These are phyloP conservation scores for Cinara cedri DNA, from an alignment of 2,888 invertebrate genomes.

Conservation along the genomic window DNA sequence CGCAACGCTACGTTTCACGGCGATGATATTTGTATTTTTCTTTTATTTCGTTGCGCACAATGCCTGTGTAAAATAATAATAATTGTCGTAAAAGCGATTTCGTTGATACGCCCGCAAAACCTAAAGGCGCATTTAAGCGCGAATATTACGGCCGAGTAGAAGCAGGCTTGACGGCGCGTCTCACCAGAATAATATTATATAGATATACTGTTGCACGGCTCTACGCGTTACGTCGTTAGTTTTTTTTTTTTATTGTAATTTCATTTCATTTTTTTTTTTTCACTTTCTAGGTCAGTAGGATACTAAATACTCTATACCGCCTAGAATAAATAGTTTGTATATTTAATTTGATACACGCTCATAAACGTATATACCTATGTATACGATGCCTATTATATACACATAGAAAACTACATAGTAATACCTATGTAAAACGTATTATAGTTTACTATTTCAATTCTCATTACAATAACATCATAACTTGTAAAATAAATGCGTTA, in stretches of 20 bases:
- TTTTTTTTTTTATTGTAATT: conserved; percentile 20
- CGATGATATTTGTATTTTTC: too few species aligned
- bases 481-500: too few species aligned
- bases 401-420: background rate
- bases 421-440: too few species aligned
- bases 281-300: conserved; percentile 50
- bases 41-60: too few species aligned
- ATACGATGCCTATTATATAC: too few species aligned
- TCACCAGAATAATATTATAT: too few species aligned
- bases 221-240: conserved; percentile 30
- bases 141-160: conserved; percentile 23
- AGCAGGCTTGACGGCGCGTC: conserved; percentile 44
- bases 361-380: background rate
- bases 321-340: too few species aligned
- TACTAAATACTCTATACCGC: background rate
- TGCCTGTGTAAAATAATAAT: background rate
- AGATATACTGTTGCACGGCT: too few species aligned
- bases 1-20: too few species aligned
- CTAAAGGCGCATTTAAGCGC: conserved; percentile 17
- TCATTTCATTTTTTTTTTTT: conserved; percentile 22
- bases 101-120: conserved; percentile 20
- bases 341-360: conserved; percentile 20
- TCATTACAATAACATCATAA: too few species aligned
- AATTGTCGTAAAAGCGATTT: conserved; percentile 4
- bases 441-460: background rate